A percentile compares a stretch with the other conserved stretches of the same genome.
Conservation (phyloP, 2,888 invertebrate species). For the Portevinia maculata region DNA sequence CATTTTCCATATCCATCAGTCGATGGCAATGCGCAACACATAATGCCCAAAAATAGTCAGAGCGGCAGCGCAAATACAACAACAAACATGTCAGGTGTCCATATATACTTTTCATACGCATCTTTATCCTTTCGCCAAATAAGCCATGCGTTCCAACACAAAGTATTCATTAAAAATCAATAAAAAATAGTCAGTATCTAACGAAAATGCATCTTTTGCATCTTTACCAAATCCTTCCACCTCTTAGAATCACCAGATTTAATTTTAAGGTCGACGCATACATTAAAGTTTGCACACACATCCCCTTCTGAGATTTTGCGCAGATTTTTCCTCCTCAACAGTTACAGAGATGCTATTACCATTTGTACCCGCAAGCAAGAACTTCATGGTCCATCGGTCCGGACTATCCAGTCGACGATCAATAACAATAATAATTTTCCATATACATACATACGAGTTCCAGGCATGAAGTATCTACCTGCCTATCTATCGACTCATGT, state of each 20-base stretch:
- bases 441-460: constrained; percentile 45
- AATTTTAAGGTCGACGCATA: constrained; percentile 74
- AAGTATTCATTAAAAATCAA: constrained; percentile 70
- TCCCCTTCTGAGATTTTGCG: constrained; percentile 17
- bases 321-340: constrained; percentile 22
- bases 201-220: constrained; percentile 66
- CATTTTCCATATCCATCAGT: constrained; percentile 59
- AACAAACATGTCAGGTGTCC: constrained; percentile 66
- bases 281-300: constrained; percentile 53
- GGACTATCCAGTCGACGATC: constrained; percentile 62
- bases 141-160: constrained; percentile 30
- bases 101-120: constrained; percentile 26
- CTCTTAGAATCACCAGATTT: constrained; percentile 50
- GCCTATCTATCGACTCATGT: constrained; percentile 6
- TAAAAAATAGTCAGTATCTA: constrained; percentile 65
- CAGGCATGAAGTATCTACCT: not conserved
- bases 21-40: constrained; percentile 42
- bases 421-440: constrained; percentile 74
- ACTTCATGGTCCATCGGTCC: constrained; percentile 60
- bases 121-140: constrained; percentile 37
- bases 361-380: constrained; percentile 64
- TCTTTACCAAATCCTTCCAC: constrained; percentile 11
- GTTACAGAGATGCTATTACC: constrained; percentile 34
- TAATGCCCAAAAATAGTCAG: constrained; percentile 61
- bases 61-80: not conserved